Base-by-base conservation (phyloP, 2,888 invertebrate genomes). In the Drosophila buzzatii region DNA sequence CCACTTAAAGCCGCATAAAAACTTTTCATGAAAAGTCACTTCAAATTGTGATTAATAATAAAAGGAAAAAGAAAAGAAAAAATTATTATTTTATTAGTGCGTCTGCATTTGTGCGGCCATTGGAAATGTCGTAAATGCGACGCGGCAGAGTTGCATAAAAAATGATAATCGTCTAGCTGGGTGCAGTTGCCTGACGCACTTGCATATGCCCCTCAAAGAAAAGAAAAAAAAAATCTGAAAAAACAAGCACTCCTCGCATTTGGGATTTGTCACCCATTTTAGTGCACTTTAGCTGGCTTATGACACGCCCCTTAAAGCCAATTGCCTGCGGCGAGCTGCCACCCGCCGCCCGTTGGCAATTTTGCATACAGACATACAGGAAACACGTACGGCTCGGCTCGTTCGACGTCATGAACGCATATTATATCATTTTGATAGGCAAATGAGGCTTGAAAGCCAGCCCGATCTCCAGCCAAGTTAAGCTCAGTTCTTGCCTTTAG, bases 351-450 rank as follows among this genome's bases (percentile, higher is more conserved):
- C 52, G 39, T 63, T 60, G 55, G 23, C n/a, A 20, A 31, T 57
- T 76, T 73, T 53, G 76, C 82, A 76, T 60, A 70, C 82, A 78
- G 64, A 70, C 37, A n/a, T n/a, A 77, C 87, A 79, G 88, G 88
- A 85, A 88, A 88, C 88, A 88, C 89, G 86, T 89, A 85, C 27
- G 23, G 23, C 23, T 23, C 23, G 23, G 23, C 23, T 23, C 79
- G 68, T 71, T 82, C 76, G 80, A 81, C 78, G 76, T 78, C 80
- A 79, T 80, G 79, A 87, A 82, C 76, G 76, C 79, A 81, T 81
- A 77, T 88, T 89, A 86, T 88, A 85, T 87, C 83, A 80, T 70
- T 82, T 81, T 79, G 86, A 88, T 91, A 86, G 87, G 84, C 82
- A 91, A 91, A 90, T 89, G 86, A 81, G 82, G 82, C 87, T 79